Percentiles rank a stretch among this genome's conserved stretches.
phyloP scores from a whole-genome alignment of 2,888 invertebrate genomes.

The Eledone cirrhosa region DNA sequence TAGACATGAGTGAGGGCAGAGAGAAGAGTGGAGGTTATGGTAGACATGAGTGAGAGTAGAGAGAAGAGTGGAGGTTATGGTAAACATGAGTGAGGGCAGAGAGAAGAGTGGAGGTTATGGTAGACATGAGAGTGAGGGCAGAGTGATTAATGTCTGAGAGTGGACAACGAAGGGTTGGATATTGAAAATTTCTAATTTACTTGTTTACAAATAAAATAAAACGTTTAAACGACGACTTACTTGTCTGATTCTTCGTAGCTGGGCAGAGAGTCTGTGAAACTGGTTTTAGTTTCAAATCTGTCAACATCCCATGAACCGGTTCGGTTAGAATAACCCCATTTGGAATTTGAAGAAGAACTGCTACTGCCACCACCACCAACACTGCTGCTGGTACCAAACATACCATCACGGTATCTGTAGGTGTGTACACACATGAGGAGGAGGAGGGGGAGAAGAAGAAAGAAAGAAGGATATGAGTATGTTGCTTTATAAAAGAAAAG shows the following conservation, averaged over 20 bases:
- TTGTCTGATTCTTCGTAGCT: constrained; percentile 48
- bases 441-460: neutral
- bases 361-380: constrained; percentile 48
- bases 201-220: neutral
- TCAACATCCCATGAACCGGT: constrained; percentile 60
- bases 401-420: constrained; percentile 51
- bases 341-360: constrained; percentile 9
- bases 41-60: neutral
- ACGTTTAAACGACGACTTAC: constrained; percentile 36
- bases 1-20: no score
- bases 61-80: no score
- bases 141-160: no score
- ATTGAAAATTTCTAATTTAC: no score
- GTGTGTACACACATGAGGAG: neutral
- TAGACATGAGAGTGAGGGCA: no score
- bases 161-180: no score
- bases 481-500: neutral
- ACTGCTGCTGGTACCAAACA: constrained; percentile 46
- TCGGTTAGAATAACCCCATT: constrained; percentile 53
- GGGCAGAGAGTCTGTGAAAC: constrained; percentile 49
- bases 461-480: neutral
- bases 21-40: no score
- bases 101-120: no score
- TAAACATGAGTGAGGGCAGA: no score
- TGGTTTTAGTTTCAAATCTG: constrained; percentile 56